phyloP scores from a whole-genome alignment of 2,113 vertebrate genomes.

The Tragelaphus imberbis region DNA sequence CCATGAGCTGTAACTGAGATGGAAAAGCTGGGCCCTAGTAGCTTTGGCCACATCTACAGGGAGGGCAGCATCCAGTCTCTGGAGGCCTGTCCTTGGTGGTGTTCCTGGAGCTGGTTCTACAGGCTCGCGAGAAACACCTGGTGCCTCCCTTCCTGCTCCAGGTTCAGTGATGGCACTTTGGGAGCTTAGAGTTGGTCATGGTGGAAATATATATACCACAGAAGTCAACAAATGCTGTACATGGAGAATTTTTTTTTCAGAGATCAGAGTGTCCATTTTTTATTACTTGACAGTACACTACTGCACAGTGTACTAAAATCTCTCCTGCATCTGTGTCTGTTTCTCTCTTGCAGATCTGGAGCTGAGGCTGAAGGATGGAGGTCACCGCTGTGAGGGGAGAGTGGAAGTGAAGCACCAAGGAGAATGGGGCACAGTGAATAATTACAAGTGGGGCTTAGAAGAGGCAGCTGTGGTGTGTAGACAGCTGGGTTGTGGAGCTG shows the following conservation, averaged over 20 bases:
- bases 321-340: background rate
- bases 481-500: conserved; percentile 61
- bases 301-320: background rate
- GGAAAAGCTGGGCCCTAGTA: background rate
- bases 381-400: conserved; percentile 53
- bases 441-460: accelerated
- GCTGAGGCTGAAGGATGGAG: conserved; percentile 47
- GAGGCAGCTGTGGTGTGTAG: conserved; percentile 56
- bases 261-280: background rate
- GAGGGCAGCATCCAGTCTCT: background rate
- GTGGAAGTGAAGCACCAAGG: conserved; percentile 48
- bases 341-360: background rate
- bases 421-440: conserved; percentile 26
- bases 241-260: background rate
- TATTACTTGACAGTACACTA: background rate
- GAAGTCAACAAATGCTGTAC: background rate
- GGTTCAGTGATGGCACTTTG: background rate
- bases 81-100: background rate
- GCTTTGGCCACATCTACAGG: background rate
- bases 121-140: background rate
- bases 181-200: background rate
- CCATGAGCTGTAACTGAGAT: background rate
- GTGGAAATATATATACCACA: background rate
- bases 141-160: too few relatives aligned
- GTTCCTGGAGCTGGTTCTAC: background rate